Conservation (phyloP, 2,888 invertebrate genomes). For the Rapana venosa region DNA sequence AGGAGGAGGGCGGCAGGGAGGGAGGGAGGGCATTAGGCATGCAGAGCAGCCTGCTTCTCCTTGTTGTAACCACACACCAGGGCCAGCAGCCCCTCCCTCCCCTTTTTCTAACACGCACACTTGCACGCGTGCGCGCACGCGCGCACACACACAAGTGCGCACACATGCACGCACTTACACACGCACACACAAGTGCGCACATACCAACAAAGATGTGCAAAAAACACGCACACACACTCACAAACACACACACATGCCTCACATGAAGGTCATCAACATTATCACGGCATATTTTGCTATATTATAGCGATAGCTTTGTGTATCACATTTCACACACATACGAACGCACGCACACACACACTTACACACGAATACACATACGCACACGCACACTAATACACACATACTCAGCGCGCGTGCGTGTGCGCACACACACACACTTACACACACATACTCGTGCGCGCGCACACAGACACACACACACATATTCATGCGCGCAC, state of each 20-base stretch:
- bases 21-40: neutral
- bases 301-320: neutral
- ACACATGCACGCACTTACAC: too few species aligned
- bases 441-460: too few species aligned
- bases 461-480: neutral
- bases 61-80: neutral
- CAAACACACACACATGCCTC: neutral
- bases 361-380: neutral
- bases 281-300: neutral
- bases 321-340: neutral
- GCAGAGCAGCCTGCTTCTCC: neutral
- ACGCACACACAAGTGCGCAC: neutral
- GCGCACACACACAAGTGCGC: too few species aligned
- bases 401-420: too few species aligned
- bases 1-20: neutral
- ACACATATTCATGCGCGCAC: neutral
- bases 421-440: too few species aligned
- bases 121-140: too few species aligned
- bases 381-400: neutral
- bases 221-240: too few species aligned
- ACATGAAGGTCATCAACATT: neutral
- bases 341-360: neutral
- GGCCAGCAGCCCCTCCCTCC: neutral
- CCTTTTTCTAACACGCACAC: too few species aligned
- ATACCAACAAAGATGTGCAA: too few species aligned